A percentile compares a stretch with the other conserved stretches of the same genome.
Evolutionary conservation across 30 jellyfish, hydroid and myxozoan species (phyloP).

Genomic region (Aurelia sp.): DNA sequence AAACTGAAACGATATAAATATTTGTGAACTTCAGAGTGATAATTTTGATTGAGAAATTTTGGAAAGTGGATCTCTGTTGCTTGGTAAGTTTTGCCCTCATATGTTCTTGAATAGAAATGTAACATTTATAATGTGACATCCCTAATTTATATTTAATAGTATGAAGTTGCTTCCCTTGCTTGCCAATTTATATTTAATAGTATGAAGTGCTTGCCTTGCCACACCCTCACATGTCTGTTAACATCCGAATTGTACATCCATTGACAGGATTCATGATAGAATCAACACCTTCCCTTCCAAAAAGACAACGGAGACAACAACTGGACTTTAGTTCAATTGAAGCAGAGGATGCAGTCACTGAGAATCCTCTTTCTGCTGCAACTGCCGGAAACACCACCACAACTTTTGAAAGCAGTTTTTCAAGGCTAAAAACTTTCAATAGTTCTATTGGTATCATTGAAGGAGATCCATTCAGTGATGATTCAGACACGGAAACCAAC

Average conservation of each 20-base stretch:
- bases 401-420: not conserved
- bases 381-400: no score
- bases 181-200: not conserved
- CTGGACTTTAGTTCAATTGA: slow-evolving; percentile 12
- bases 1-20: no score
- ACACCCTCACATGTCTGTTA: not conserved
- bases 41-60: no score
- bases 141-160: no score
- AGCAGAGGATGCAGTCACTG: not conserved
- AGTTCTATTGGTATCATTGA: not conserved
- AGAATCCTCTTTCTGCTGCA: slow-evolving; percentile 9
- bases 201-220: no score
- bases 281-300: no score
- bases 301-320: slow-evolving; percentile 17
- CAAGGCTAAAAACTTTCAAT: slow-evolving; percentile 9
- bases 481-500: slow-evolving; percentile 3
- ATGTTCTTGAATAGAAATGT: no score
- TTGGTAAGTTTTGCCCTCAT: no score
- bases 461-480: slow-evolving; percentile 16
- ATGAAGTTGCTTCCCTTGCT: not conserved
- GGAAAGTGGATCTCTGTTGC: no score
- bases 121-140: no score
- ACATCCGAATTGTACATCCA: not conserved
- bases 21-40: no score
- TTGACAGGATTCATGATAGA: not conserved